Base-by-base conservation (phyloP, 1,140 invertebrate species). In the Ostrea denselamellosa region DNA sequence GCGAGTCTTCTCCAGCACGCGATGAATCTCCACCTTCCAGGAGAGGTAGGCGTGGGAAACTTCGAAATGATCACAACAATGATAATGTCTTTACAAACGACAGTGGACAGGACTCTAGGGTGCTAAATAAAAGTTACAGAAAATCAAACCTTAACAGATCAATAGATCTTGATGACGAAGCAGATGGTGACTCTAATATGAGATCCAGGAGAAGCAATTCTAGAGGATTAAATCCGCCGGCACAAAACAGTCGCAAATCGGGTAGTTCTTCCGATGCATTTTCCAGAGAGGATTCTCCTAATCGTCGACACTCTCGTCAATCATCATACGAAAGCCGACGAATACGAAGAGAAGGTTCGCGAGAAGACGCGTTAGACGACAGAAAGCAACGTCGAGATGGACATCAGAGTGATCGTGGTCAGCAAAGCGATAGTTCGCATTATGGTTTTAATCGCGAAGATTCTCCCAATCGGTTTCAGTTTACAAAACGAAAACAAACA, bases 91-190 rank as follows among this genome's bases (percentile, higher is more conserved):
- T 93, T 82, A 88, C 89, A 83, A 84, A 86, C 58, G 91, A 92
- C 34, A 89, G 91, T 65, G 89, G 90, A 14, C 58, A 86, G 25
- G 90, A 92, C 51, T 68, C 85, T 28, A 88, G 90, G 77, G 85
- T 92, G 58, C 92, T 91, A 34, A 97, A 97, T 93, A 97, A 97
- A 94, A 97, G 97, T 92, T 97, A 97, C 91, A 95, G 97, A 14
- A 97, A 97, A 93, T 97, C 97, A 0, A 96, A 96, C 0, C 93
- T 97, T 10, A 97, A 97, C 92, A 97, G 97, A 95, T 91, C 92
- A 10, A 86, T 88, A 22, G 89, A 89, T 53, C 53, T 81, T 10
- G 90, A 91, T 22, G 85, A 86, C n/a, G 90, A 93, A 52, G 28
- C 81, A 62, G 85, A 87, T n/a, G 56, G 87, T n/a, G 85, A 88